Conservation (phyloP, 2,113 vertebrate genomes). For the Nannospalax galili region DNA sequence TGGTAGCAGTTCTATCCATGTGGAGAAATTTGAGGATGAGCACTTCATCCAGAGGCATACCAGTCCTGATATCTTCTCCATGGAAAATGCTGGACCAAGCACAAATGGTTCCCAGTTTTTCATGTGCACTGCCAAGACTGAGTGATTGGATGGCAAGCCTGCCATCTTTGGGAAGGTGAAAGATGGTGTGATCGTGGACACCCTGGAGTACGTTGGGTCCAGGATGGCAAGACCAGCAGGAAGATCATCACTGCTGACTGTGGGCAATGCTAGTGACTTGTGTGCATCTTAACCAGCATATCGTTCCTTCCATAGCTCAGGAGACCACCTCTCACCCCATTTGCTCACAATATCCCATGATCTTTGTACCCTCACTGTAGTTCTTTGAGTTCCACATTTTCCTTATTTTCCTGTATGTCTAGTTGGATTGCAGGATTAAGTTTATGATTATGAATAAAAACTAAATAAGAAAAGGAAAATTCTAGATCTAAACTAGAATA, state of each 20-base stretch:
- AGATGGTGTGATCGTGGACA: conserved; percentile 89
- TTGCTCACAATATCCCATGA: neutral
- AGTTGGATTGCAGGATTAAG: conserved; percentile 79
- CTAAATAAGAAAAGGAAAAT: conserved; percentile 80
- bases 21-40: neutral
- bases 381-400: conserved; percentile 76
- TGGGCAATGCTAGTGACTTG: conserved; percentile 88
- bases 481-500: neutral
- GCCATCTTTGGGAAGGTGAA: conserved; percentile 93
- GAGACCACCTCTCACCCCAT: conserved; percentile 54
- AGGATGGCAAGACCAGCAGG: conserved; percentile 87
- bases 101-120: neutral
- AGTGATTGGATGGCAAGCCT: conserved; percentile 94
- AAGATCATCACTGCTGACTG: conserved; percentile 91
- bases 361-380: conserved; percentile 75
- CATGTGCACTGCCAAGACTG: neutral
- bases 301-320: conserved; percentile 81
- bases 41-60: neutral
- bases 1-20: no score
- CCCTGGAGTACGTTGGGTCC: conserved; percentile 88
- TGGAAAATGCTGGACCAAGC: neutral
- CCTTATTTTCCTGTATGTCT: conserved; percentile 58
- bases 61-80: neutral
- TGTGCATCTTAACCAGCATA: conserved; percentile 56
- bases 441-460: no score